Evolutionary conservation across 2,888 invertebrate species (phyloP), one percentile per base, ranked within the genome.

Genomic region (Melinaea marsaeus): DNA sequence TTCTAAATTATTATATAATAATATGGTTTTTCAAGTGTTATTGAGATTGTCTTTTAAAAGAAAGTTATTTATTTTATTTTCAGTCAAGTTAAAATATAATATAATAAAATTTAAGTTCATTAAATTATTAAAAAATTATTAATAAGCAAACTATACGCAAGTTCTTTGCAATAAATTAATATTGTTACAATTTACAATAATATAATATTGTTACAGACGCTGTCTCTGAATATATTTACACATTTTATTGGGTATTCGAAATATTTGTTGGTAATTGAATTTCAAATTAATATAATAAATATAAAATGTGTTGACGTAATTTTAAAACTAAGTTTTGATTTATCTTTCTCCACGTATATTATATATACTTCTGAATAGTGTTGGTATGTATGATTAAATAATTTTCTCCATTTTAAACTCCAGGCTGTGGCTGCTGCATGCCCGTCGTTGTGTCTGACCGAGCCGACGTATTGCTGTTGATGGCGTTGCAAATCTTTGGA

Each of bases 171-270:
- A 22, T 22, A 22, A 22, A 22, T 22, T 22, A 22, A 22, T 22
- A 22, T 22, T 22, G 1, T 22, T n/a, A n/a, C n/a, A n/a, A n/a
- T 1, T 9, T 13, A 51, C 4, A 32, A 6, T 6, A 60, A 48
- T 45, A 35, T 54, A 55, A 51, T 55, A 66, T 62, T 42, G 47
- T 78, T 78, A 62, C 79, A 90, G 89, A 73, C 76, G 87, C 88
- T 6, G 64, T 77, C 9, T 55, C 71, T 2, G 88, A 88, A 75
- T 90, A 90, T 63, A 64, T 77, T 5, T 69, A 77, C 60, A 83
- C 83, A 6, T 86, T 88, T 72, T 88, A 82, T 68, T 88, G 88
- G 85, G 83, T 84, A 6, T 86, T 85, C 65, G 83, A 87, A 78
- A 72, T 86, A 72, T 89, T 89, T 73, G 72, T 86, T 2, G 87